Evolutionary conservation across 37 sponge, comb jelly and placozoan genomes (phyloP).

Genomic region (Petrosia ficiformis): DNA sequence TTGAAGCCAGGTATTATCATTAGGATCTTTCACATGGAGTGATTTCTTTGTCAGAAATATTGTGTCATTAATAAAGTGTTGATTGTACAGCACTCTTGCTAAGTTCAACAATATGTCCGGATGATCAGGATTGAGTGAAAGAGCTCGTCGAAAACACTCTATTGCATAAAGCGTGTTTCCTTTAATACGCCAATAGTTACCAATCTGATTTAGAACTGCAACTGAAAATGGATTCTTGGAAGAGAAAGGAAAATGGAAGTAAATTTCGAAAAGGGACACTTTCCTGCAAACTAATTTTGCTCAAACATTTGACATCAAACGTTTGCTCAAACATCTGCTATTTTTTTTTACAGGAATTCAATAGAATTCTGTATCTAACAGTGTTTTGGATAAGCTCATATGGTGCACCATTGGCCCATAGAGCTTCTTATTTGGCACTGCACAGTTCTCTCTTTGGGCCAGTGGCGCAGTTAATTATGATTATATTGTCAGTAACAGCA

Average conservation of each 20-base stretch:
- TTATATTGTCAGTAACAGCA: too few species aligned
- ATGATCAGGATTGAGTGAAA: slow-evolving; percentile 55
- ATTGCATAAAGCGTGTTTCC: slow-evolving; percentile 82
- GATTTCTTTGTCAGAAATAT: slow-evolving; percentile 64
- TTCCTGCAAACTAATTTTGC: too few species aligned
- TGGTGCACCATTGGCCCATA: too few species aligned
- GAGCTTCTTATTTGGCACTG: too few species aligned
- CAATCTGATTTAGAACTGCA: slow-evolving; percentile 74
- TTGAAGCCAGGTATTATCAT: slow-evolving; percentile 71
- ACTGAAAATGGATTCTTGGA: slow-evolving; percentile 38
- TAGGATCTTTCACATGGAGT: slow-evolving; percentile 56
- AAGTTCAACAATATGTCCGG: slow-evolving; percentile 82
- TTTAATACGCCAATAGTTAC: slow-evolving; percentile 87
- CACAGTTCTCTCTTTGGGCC: too few species aligned
- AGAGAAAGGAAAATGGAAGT: too few species aligned
- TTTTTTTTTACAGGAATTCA: neutral
- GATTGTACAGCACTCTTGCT: slow-evolving; percentile 78
- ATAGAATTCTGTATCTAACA: neutral
- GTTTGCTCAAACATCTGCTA: neutral
- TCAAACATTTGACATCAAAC: neutral
- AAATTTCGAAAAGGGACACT: too few species aligned
- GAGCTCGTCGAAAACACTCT: slow-evolving; percentile 83
- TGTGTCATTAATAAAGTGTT: slow-evolving; percentile 67
- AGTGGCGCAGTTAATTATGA: too few species aligned
- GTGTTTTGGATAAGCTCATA: too few species aligned